These are phyloP conservation scores for Molothrus ater DNA, from an alignment of 2,797 vertebrate genomes.

Conservation along the genomic window DNA sequence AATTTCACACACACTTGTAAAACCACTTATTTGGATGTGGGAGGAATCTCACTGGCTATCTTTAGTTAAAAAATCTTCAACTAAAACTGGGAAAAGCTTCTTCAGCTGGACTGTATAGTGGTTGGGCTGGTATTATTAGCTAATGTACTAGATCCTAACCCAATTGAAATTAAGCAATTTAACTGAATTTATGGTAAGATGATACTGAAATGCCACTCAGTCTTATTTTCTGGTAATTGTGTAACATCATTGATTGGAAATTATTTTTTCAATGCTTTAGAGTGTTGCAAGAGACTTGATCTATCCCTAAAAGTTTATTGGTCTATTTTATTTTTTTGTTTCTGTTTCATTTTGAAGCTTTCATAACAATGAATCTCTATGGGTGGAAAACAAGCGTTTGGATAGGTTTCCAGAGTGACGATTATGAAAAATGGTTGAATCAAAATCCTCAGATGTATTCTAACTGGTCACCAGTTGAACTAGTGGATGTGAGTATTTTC, in stretches of 20 bases:
- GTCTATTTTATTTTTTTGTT: slow-evolving; percentile 42
- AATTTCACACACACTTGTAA: not conserved
- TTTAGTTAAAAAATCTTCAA: not conserved
- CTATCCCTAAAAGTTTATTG: not conserved
- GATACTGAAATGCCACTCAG: not conserved
- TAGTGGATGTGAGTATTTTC: slow-evolving; percentile 69
- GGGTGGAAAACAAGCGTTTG: slow-evolving; percentile 85
- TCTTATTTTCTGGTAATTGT: not conserved
- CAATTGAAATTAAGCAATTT: not conserved
- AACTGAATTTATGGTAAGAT: slow-evolving; percentile 12
- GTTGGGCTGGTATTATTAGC: not conserved
- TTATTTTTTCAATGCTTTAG: slow-evolving; percentile 19
- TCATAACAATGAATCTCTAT: slow-evolving; percentile 92
- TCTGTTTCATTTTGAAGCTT: slow-evolving; percentile 78
- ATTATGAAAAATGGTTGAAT: slow-evolving; percentile 84
- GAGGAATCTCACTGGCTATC: not conserved
- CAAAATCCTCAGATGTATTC: slow-evolving; percentile 81
- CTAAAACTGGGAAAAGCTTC: not conserved
- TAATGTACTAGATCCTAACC: not conserved
- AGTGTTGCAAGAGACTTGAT: not conserved
- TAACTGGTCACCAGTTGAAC: slow-evolving; percentile 88
- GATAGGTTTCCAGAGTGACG: slow-evolving; percentile 84
- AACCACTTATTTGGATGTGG: not conserved
- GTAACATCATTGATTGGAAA: not conserved
- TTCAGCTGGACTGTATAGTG: not conserved